These are phyloP conservation scores for Pelodytes ibericus DNA, from an alignment of 2,797 vertebrate genomes.

Conservation along the genomic window DNA sequence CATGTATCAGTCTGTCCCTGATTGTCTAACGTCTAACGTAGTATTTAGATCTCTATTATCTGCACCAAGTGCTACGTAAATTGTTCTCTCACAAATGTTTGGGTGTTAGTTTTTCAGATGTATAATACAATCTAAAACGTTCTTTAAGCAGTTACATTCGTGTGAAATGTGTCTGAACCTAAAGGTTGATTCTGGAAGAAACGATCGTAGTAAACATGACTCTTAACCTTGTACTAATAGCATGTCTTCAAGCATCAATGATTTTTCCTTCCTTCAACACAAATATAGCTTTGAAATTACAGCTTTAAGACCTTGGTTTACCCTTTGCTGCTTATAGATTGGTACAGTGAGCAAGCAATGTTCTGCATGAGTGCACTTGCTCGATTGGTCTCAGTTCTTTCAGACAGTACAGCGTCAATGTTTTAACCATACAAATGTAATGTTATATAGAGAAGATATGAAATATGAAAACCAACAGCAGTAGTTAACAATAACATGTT, in stretches of 20 bases:
- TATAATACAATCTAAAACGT: no score
- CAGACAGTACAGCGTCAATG: background rate
- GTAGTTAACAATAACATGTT: no score
- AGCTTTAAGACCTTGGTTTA: conserved; percentile 22
- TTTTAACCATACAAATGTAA: background rate
- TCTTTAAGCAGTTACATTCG: no score
- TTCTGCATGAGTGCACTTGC: conserved; percentile 20
- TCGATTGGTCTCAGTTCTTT: background rate
- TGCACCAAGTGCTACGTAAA: no score
- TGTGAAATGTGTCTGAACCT: no score
- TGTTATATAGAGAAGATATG: background rate
- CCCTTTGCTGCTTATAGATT: conserved; percentile 1
- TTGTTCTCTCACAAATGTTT: no score
- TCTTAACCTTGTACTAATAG: background rate
- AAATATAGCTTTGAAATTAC: background rate
- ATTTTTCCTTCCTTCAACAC: background rate
- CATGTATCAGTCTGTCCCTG: no score
- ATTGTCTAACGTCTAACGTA: no score
- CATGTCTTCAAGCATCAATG: background rate
- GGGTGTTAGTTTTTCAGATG: no score
- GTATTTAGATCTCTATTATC: no score
- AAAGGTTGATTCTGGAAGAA: no score
- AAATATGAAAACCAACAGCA: background rate
- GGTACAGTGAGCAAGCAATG: background rate
- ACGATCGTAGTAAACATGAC: no score